phyloP scores from a whole-genome alignment of 2,113 vertebrate species.

The Bos indicus region DNA sequence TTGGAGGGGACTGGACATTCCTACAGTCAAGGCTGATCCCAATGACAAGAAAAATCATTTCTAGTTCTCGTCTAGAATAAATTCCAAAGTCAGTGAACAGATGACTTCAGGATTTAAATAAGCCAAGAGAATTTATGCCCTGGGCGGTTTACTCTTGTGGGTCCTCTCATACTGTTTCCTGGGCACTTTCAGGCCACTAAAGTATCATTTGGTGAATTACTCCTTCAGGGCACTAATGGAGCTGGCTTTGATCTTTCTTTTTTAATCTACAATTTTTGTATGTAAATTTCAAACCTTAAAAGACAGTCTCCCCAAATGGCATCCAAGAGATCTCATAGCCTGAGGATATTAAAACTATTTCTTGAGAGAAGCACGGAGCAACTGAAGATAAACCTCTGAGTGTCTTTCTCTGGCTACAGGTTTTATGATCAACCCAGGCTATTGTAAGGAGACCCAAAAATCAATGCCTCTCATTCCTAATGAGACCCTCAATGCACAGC shows the following conservation, averaged over 20 bases:
- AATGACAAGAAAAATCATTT: background rate
- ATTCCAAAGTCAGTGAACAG: background rate
- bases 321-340: conserved; percentile 52
- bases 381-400: conserved; percentile 25
- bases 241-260: conserved; percentile 54
- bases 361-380: conserved; percentile 6
- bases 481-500: background rate
- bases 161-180: background rate
- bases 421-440: conserved; percentile 39
- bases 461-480: conserved; percentile 33
- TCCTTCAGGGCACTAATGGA: conserved; percentile 21
- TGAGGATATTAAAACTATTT: conserved; percentile 47
- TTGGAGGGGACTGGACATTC: background rate
- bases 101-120: background rate
- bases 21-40: background rate
- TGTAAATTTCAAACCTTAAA: conserved; percentile 59
- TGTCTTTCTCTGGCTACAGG: conserved; percentile 15
- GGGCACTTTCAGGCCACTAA: background rate
- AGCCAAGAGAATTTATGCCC: background rate
- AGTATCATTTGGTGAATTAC: background rate
- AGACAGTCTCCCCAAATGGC: conserved; percentile 30
- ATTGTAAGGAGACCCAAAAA: conserved; percentile 23
- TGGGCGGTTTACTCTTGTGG: background rate
- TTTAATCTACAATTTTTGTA: conserved; percentile 56
- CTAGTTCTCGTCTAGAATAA: background rate